Evolutionary conservation across 2,113 vertebrate species (phyloP), one percentile per base, ranked within the genome.

Genomic region (Catharus bicknelli): DNA sequence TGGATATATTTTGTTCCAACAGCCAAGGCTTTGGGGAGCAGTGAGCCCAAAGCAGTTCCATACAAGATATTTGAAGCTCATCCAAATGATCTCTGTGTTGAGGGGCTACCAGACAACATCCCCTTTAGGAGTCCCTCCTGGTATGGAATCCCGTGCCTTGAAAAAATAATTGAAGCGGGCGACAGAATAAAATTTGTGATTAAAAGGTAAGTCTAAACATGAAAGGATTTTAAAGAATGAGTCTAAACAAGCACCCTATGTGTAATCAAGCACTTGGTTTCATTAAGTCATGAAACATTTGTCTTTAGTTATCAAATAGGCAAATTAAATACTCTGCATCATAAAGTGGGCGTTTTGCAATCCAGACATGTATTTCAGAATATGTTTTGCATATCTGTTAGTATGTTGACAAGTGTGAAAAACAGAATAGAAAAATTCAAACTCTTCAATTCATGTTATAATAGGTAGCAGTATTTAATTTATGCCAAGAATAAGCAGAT

Each of bases 51-150:
- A 95, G 87, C 97, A 77, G 97, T 98, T 30, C 98, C 98, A 1
- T 98, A 98, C 91, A 97, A 97, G 91, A 98, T 97, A 14, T 98
- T 98, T 83, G 98, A 98, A 90, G 97, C 97, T 3, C 96, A 98
- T 61, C 97, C 98, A 9, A 81, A 40, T 26, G 98, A 98, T 4
- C 97, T 98, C 18, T 98, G 79, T 2, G 98, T 98, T 26, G 97
- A 98, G 92, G 98, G 98, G 26, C 93, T 98, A 5, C 98, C 98
- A 27, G 97, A 98, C 16, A 98, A 97, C 51, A 90, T 98, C 83
- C 97, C 98, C 34, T 98, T 98, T 43, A 96, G 96, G 93, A 98
- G 97, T 58, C 98, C 98, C 2, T 98, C 98, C 2, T 98, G 98
- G 98, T 98, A 98, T 38, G 98, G 98, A 50, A 98, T 98, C 68